phyloP scores from a whole-genome alignment of 1,140 invertebrate genomes.

The Habropoda laboriosa region DNA sequence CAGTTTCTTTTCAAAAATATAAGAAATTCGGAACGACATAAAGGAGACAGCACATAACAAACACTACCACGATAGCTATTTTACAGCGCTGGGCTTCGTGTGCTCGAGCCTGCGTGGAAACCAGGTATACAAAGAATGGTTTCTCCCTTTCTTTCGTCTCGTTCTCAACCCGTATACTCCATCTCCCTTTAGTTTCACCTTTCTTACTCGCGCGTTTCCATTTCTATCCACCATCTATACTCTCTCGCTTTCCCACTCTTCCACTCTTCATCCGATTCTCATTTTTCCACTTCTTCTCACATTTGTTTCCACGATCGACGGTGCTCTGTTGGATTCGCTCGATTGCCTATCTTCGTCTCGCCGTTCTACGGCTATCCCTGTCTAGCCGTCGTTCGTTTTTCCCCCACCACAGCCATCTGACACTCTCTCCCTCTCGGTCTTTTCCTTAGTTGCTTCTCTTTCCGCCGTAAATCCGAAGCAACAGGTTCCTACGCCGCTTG shows the following conservation, averaged over 20 bases:
- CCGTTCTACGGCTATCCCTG: neutral
- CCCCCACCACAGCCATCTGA: neutral
- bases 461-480: conserved; percentile 59
- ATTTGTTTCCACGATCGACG: neutral
- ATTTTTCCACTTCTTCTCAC: neutral
- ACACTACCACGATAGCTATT: neutral
- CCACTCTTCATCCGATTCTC: neutral
- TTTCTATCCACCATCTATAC: neutral
- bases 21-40: conserved; percentile 40
- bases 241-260: neutral
- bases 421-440: conserved; percentile 25
- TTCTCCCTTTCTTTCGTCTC: conserved; percentile 5
- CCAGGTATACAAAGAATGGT: conserved; percentile 48
- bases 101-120: conserved; percentile 7
- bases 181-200: conserved; percentile 12
- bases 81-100: conserved; percentile 29
- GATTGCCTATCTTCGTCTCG: neutral
- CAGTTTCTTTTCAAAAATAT: conserved; percentile 55
- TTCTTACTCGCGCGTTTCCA: conserved; percentile 25
- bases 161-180: neutral
- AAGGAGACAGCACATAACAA: conserved; percentile 8
- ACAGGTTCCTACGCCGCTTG: conserved; percentile 66
- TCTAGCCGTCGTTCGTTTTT: neutral
- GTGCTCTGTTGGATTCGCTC: neutral
- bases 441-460: conserved; percentile 25